These are phyloP conservation scores for Periplaneta americana DNA, from an alignment of 1,140 invertebrate species.

Conservation along the genomic window DNA sequence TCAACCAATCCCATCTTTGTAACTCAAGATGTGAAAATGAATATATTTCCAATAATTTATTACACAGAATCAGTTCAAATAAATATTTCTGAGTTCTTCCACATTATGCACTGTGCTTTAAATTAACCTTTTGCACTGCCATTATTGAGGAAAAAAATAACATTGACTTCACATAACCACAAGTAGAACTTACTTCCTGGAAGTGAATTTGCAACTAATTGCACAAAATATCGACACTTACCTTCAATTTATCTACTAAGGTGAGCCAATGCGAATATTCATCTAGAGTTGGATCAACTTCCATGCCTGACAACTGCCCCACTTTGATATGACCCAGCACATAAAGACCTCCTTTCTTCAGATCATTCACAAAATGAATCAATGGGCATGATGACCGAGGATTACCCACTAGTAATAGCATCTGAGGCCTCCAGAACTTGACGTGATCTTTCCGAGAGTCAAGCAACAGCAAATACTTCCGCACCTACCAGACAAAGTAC, in stretches of 20 bases:
- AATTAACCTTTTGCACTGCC: too few species aligned
- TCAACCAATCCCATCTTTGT: too few species aligned
- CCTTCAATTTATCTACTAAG: slow-evolving; percentile 79
- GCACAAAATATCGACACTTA: slow-evolving; percentile 25
- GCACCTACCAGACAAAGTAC: slow-evolving; percentile 50
- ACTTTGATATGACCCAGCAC: slow-evolving; percentile 89
- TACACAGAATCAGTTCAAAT: too few species aligned
- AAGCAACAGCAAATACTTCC: slow-evolving; percentile 93
- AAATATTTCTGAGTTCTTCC: too few species aligned
- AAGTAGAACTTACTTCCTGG: too few species aligned
- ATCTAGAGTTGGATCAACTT: slow-evolving; percentile 62
- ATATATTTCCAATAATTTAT: too few species aligned
- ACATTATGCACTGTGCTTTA: too few species aligned
- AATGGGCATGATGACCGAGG: slow-evolving; percentile 85
- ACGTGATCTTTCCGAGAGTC: slow-evolving; percentile 97
- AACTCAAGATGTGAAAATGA: too few species aligned
- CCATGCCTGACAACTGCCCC: slow-evolving; percentile 44
- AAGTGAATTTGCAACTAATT: too few species aligned
- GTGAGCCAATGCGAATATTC: slow-evolving; percentile 84
- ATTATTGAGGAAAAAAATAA: too few species aligned
- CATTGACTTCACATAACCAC: too few species aligned
- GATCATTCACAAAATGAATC: slow-evolving; percentile 96
- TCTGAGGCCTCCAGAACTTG: slow-evolving; percentile 98
- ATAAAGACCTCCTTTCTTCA: slow-evolving; percentile 97
- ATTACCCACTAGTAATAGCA: slow-evolving; percentile 86